Conservation (phyloP, 53 echinoderm and acorn worm species). For the Holothuria leucospilota region DNA sequence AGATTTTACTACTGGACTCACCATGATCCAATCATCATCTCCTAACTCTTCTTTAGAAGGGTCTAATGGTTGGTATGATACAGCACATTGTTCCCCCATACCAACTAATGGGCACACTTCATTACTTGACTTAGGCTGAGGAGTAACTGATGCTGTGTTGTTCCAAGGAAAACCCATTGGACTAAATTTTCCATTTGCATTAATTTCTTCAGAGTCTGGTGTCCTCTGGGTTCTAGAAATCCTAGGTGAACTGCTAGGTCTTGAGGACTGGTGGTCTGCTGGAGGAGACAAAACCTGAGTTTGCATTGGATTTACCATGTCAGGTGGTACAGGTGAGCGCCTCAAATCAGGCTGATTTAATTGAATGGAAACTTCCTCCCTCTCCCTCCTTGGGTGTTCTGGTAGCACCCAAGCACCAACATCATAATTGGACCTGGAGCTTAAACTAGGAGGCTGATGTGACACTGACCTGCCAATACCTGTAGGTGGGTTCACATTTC, state of each 20-base stretch:
- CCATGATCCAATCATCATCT: background rate
- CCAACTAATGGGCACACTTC: no score
- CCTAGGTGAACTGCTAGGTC: background rate
- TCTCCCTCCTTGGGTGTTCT: background rate
- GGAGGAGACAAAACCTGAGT: conserved; percentile 19
- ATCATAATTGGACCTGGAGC: background rate
- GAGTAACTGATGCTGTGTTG: no score
- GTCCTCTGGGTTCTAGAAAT: background rate
- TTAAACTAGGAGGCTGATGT: background rate
- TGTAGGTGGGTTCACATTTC: background rate
- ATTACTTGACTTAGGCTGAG: no score
- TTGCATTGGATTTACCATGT: background rate
- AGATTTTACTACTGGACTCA: background rate
- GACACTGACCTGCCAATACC: background rate
- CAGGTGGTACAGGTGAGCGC: background rate
- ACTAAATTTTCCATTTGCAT: background rate
- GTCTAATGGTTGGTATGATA: conserved; percentile 12
- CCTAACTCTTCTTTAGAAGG: background rate
- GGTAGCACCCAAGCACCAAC: conserved; percentile 16
- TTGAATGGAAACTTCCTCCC: background rate
- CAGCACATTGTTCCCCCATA: background rate
- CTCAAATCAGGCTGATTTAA: background rate
- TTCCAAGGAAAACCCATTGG: background rate
- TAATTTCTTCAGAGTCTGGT: background rate
- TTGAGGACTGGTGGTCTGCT: background rate